Conservation (phyloP, 1,140 invertebrate genomes). For the Drosophila eugracilis region DNA sequence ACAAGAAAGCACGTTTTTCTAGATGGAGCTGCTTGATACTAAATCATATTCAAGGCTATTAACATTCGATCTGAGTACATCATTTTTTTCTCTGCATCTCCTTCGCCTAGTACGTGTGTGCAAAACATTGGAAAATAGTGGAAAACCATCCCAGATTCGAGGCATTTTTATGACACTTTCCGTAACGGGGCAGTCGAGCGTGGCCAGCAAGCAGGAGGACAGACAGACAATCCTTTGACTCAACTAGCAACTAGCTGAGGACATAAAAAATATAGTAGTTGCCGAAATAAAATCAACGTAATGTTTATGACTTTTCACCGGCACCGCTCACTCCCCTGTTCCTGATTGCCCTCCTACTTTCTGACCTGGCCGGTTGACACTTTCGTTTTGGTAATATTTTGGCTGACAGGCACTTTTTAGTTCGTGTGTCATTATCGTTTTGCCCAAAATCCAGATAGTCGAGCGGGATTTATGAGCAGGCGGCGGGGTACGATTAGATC, state of each 20-base stretch:
- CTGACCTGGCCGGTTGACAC: slow-evolving; percentile 62
- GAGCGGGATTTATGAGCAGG: slow-evolving; percentile 58
- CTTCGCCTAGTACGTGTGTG: slow-evolving; percentile 53
- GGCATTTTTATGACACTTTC: slow-evolving; percentile 76
- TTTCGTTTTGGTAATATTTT: slow-evolving; percentile 54
- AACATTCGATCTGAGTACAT: too few species aligned
- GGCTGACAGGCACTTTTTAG: slow-evolving; percentile 73
- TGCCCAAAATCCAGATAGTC: slow-evolving; percentile 26
- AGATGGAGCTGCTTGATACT: too few species aligned
- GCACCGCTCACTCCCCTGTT: slow-evolving; percentile 31
- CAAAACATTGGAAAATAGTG: slow-evolving; percentile 67
- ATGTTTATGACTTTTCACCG: slow-evolving; percentile 75
- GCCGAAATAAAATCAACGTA: slow-evolving; percentile 79
- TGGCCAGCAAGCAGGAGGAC: slow-evolving; percentile 26
- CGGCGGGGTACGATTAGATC: slow-evolving; percentile 44
- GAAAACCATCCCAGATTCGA: slow-evolving; percentile 43
- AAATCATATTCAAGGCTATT: too few species aligned
- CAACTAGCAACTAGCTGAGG: slow-evolving; percentile 30
- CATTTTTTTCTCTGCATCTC: slow-evolving; percentile 1
- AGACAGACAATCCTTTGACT: slow-evolving; percentile 52
- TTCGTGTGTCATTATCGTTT: slow-evolving; percentile 75
- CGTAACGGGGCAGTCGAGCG: slow-evolving; percentile 50
- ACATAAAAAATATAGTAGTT: slow-evolving; percentile 65
- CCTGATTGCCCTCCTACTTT: slow-evolving; percentile 38
- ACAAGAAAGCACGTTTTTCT: too few species aligned